Evolutionary conservation across 2,797 vertebrate genomes (phyloP).

Genomic region (Pyrocephalus nanus): DNA sequence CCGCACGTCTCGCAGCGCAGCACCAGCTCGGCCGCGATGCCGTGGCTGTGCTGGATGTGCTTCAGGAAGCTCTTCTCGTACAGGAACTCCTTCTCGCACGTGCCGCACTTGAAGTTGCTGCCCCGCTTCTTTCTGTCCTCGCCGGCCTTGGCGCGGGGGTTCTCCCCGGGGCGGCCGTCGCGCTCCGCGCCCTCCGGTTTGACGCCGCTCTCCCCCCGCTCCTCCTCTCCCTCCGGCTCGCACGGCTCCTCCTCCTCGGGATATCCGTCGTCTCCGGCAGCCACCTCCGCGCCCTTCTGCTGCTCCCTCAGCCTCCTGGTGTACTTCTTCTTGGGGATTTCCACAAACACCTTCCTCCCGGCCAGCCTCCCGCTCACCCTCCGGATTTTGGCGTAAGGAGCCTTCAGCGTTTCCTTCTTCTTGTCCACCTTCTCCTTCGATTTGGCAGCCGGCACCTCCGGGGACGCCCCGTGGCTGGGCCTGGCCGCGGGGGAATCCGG

Average conservation of each 20-base stretch:
- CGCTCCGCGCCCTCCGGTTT: slow-evolving; percentile 27
- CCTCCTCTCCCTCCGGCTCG: slow-evolving; percentile 28
- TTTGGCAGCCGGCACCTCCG: neutral
- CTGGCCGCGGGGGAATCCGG: neutral
- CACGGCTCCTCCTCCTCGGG: neutral
- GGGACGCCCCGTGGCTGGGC: neutral
- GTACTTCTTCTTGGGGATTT: slow-evolving; percentile 82
- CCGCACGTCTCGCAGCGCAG: slow-evolving; percentile 89
- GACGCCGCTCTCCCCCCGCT: neutral
- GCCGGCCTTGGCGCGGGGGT: neutral
- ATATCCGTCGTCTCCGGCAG: neutral
- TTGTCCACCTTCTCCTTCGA: slow-evolving; percentile 68
- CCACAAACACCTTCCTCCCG: slow-evolving; percentile 81
- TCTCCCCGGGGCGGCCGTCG: neutral
- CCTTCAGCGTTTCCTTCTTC: slow-evolving; percentile 68
- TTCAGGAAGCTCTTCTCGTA: slow-evolving; percentile 95
- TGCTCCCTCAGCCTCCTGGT: slow-evolving; percentile 74
- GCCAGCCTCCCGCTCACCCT: slow-evolving; percentile 79
- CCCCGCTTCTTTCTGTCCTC: slow-evolving; percentile 55
- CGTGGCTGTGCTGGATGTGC: slow-evolving; percentile 88
- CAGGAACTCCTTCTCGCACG: slow-evolving; percentile 90
- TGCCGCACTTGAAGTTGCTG: slow-evolving; percentile 83
- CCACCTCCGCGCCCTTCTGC: slow-evolving; percentile 53
- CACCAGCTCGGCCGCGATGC: slow-evolving; percentile 81
- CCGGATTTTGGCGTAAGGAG: slow-evolving; percentile 73